Conservation (phyloP, 1,140 invertebrate genomes). For the Meloidogyne chitwoodi region DNA sequence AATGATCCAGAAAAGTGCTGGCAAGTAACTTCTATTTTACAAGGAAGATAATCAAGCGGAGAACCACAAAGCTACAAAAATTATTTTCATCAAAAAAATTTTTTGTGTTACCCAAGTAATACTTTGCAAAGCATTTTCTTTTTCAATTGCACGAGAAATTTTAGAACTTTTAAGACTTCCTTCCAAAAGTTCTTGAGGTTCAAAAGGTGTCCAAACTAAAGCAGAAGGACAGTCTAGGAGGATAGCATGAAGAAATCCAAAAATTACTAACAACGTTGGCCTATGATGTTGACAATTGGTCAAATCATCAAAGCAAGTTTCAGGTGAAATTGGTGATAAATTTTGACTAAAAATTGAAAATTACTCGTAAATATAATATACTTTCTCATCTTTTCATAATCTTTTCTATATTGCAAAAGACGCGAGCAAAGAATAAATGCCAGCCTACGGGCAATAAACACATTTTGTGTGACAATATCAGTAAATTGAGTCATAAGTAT, state of each 20-base stretch:
- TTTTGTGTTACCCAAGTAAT: constrained; percentile 1
- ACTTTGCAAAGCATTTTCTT: constrained; percentile 6
- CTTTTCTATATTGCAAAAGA: constrained; percentile 34
- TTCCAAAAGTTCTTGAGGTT: constrained; percentile 21
- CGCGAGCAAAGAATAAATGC: constrained; percentile 38
- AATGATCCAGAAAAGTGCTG: constrained; percentile 36
- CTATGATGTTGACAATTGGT: constrained; percentile 45
- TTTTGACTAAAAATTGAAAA: constrained; percentile 5
- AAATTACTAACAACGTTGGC: constrained; percentile 32
- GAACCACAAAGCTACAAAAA: constrained; percentile 42
- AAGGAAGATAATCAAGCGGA: constrained; percentile 38
- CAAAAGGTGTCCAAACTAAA: constrained; percentile 44
- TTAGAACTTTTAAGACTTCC: background rate
- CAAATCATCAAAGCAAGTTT: constrained; percentile 40
- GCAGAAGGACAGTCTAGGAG: constrained; percentile 46
- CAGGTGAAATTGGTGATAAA: constrained; percentile 1
- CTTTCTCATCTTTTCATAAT: constrained; percentile 35
- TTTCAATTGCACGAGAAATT: background rate
- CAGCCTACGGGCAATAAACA: constrained; percentile 33
- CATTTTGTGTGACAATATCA: constrained; percentile 44
- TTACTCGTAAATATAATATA: background rate
- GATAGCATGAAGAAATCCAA: constrained; percentile 44
- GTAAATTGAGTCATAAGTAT: constrained; percentile 40
- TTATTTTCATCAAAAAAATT: background rate
- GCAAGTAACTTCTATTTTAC: constrained; percentile 21